These are phyloP conservation scores for Chelonus insularis DNA, from an alignment of 1,140 invertebrate genomes.

Conservation along the genomic window DNA sequence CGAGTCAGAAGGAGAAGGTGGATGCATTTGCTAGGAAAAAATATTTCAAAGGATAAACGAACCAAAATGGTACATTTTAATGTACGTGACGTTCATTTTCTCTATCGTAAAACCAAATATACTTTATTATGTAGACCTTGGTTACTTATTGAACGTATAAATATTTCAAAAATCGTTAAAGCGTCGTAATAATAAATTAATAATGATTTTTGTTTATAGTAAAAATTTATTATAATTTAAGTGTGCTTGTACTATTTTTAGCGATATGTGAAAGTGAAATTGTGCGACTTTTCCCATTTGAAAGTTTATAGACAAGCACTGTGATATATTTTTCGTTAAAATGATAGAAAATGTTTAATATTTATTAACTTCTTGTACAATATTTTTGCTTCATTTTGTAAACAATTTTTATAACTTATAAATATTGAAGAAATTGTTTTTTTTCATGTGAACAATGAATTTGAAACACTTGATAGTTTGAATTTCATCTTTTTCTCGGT, in stretches of 20 bases:
- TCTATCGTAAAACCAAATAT: too few relatives aligned
- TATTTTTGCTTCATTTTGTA: not conserved
- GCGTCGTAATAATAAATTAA: constrained; percentile 6
- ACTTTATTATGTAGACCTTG: not conserved
- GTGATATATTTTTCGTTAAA: constrained; percentile 31
- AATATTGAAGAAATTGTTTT: too few relatives aligned
- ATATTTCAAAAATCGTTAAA: not conserved
- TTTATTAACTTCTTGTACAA: not conserved
- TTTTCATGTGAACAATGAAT: too few relatives aligned
- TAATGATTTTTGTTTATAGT: constrained; percentile 11
- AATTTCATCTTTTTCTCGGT: too few relatives aligned
- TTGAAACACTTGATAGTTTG: too few relatives aligned
- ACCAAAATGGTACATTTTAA: too few relatives aligned
- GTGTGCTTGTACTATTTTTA: constrained; percentile 30
- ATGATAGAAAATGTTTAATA: constrained; percentile 14
- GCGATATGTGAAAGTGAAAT: constrained; percentile 18
- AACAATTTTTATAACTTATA: too few relatives aligned
- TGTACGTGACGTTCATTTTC: too few relatives aligned
- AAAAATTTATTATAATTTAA: constrained; percentile 20
- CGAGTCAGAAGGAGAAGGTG: constrained; percentile 75
- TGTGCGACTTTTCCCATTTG: not conserved
- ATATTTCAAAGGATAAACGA: not conserved
- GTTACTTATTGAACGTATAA: not conserved
- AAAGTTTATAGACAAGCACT: constrained; percentile 23
- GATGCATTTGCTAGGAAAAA: constrained; percentile 74